A percentile compares a stretch with the other conserved stretches of the same genome.
Evolutionary conservation across 2,797 vertebrate species (phyloP).

Genomic region (Neoniphon sammara): DNA sequence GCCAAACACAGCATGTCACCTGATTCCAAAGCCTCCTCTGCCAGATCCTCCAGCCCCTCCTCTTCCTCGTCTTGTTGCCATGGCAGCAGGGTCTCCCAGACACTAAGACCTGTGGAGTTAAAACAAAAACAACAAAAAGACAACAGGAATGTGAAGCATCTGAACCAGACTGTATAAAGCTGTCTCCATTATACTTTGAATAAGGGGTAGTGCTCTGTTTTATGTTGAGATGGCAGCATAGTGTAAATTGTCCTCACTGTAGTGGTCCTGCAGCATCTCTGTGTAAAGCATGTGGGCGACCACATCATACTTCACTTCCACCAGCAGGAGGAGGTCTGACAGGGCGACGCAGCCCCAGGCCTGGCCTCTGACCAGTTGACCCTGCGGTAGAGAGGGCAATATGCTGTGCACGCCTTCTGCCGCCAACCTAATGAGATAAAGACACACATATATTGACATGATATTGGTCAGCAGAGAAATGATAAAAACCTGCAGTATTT

Average conservation of each 20-base stretch:
- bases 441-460: constrained; percentile 8
- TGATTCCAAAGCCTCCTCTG: constrained; percentile 74
- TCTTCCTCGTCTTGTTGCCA: constrained; percentile 72
- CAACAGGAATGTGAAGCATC: constrained; percentile 24
- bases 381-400: constrained; percentile 52
- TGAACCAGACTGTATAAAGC: not conserved
- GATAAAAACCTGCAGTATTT: not conserved
- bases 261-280: constrained; percentile 84
- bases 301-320: constrained; percentile 81
- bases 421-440: constrained; percentile 69
- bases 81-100: constrained; percentile 75
- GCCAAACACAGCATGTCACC: constrained; percentile 76
- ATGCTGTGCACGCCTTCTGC: constrained; percentile 74
- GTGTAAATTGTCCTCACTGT: constrained; percentile 70
- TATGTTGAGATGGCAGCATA: not conserved
- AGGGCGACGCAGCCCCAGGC: constrained; percentile 64
- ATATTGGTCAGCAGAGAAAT: not conserved
- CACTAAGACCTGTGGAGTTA: constrained; percentile 62
- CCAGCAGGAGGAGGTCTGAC: constrained; percentile 75
- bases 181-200: not conserved
- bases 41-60: constrained; percentile 69
- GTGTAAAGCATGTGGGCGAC: constrained; percentile 75
- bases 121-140: not conserved
- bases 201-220: not conserved
- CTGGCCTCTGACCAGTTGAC: constrained; percentile 40